A percentile compares a stretch with the other conserved stretches of the same genome.
Conservation (phyloP, 2,888 invertebrate species). For the Drosophila picticornis region DNA sequence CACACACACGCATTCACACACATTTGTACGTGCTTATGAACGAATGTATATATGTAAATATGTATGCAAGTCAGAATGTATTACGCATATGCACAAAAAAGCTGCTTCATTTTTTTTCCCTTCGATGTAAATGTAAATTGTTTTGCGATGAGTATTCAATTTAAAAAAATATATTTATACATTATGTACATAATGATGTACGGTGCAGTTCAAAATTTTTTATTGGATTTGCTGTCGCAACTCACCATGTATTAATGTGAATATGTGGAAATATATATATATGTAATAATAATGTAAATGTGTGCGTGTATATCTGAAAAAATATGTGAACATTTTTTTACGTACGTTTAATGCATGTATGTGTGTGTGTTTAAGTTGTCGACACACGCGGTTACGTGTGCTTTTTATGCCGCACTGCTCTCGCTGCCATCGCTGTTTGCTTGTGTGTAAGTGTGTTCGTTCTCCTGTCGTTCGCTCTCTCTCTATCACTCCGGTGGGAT, state of each 20-base stretch:
- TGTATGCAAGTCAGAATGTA: slow-evolving; percentile 34
- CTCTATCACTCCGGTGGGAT: slow-evolving; percentile 49
- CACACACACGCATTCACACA: slow-evolving; percentile 9
- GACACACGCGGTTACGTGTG: slow-evolving; percentile 65
- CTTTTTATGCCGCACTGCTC: slow-evolving; percentile 58
- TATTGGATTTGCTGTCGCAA: slow-evolving; percentile 52
- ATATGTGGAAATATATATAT: slow-evolving; percentile 20
- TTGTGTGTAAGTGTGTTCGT: slow-evolving; percentile 23
- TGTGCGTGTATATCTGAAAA: slow-evolving; percentile 26
- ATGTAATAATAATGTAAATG: slow-evolving; percentile 38
- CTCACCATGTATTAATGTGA: slow-evolving; percentile 27
- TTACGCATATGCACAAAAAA: slow-evolving; percentile 51
- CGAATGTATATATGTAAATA: slow-evolving; percentile 15
- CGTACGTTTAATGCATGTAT: slow-evolving; percentile 21
- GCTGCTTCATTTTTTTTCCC: neutral
- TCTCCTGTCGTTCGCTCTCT: slow-evolving; percentile 33
- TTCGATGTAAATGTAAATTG: slow-evolving; percentile 15
- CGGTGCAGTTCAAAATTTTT: slow-evolving; percentile 25
- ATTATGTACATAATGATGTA: slow-evolving; percentile 14
- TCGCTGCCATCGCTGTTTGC: slow-evolving; percentile 40
- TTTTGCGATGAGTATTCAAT: neutral
- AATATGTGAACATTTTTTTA: slow-evolving; percentile 35
- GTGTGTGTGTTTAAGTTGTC: slow-evolving; percentile 47
- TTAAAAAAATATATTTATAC: slow-evolving; percentile 6
- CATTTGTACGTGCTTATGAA: slow-evolving; percentile 10